Percentiles rank a stretch among this genome's conserved stretches.
Conservation (phyloP, 2,888 invertebrate species). For the Cremastobaeus sp. region DNA sequence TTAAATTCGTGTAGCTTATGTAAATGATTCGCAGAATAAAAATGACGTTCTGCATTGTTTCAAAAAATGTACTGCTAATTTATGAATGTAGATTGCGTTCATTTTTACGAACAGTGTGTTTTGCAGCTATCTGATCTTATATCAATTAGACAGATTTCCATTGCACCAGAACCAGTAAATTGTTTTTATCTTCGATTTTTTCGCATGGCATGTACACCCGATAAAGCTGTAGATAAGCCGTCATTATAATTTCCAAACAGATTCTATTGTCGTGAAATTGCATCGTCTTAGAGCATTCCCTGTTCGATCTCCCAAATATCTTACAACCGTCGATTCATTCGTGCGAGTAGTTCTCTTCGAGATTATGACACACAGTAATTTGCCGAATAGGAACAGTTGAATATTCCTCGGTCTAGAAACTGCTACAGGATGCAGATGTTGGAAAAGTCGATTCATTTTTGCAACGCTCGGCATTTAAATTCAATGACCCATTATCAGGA, state of each 20-base stretch:
- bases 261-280: slow-evolving; percentile 49
- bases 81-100: slow-evolving; percentile 49
- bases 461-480: no score
- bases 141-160: slow-evolving; percentile 54
- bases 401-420: no score
- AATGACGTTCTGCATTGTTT: slow-evolving; percentile 40
- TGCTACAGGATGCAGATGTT: no score
- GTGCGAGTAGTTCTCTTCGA: no score
- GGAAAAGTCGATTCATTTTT: no score
- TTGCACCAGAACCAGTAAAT: slow-evolving; percentile 49
- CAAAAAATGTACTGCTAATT: slow-evolving; percentile 51
- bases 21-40: slow-evolving; percentile 30
- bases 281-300: not conserved
- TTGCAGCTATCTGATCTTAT: slow-evolving; percentile 40
- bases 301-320: not conserved
- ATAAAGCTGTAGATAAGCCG: slow-evolving; percentile 32
- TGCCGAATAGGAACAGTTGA: no score
- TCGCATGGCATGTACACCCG: slow-evolving; percentile 33
- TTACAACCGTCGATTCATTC: no score
- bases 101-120: slow-evolving; percentile 35
- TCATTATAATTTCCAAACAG: slow-evolving; percentile 56
- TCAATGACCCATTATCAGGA: no score
- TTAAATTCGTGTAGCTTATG: slow-evolving; percentile 34
- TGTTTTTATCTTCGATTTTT: slow-evolving; percentile 52
- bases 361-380: no score